Evolutionary conservation across 2,113 vertebrate genomes (phyloP).

Genomic region (Ctenomys sociabilis): DNA sequence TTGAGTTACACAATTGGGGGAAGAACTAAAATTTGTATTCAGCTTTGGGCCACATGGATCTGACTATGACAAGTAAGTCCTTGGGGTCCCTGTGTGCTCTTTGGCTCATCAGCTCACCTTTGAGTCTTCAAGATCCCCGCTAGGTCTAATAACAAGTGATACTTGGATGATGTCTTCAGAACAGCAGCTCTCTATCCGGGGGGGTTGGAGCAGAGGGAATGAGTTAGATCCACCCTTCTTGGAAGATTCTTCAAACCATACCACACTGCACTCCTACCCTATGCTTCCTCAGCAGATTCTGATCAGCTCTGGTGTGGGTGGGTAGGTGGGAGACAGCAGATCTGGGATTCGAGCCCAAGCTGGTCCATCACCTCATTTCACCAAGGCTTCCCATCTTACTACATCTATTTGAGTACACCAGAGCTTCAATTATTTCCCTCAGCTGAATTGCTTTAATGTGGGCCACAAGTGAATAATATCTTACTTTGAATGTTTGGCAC

Average conservation of each 20-base stretch:
- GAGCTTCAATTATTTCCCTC: constrained; percentile 13
- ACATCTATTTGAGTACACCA: background rate
- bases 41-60: background rate
- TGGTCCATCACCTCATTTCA: background rate
- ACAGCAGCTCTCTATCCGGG: background rate
- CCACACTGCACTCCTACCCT: background rate
- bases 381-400: background rate
- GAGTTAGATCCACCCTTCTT: background rate
- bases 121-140: background rate
- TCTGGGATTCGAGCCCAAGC: background rate
- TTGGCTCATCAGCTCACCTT: background rate
- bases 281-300: background rate
- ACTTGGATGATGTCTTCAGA: background rate
- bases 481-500: background rate
- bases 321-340: background rate
- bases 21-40: background rate
- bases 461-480: background rate
- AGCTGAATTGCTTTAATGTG: background rate
- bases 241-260: background rate
- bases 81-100: background rate
- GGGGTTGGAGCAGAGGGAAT: background rate
- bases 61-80: background rate
- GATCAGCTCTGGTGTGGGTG: background rate
- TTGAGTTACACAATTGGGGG: background rate
- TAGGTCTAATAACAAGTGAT: background rate